A percentile compares a stretch with the other conserved stretches of the same genome.
Evolutionary conservation across 2,113 vertebrate species (phyloP).

Genomic region (Ivindomyrus marchei): DNA sequence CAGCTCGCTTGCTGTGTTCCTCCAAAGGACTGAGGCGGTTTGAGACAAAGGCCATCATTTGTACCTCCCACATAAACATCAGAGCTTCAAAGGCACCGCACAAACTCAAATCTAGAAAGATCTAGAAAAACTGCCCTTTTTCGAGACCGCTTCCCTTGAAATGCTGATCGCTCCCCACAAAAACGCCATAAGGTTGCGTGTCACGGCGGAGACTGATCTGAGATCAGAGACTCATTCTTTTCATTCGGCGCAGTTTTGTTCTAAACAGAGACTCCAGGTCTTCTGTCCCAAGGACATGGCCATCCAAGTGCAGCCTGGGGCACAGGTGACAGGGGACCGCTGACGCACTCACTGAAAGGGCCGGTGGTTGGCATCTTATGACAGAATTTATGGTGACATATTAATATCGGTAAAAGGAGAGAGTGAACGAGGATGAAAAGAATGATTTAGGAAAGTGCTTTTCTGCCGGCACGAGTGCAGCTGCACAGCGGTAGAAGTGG

Average conservation of each 20-base stretch:
- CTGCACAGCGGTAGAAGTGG: constrained; percentile 34
- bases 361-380: background rate
- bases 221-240: background rate
- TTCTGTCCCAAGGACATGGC: background rate
- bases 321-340: background rate
- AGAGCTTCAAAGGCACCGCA: background rate
- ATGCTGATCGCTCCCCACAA: background rate
- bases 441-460: constrained; percentile 29
- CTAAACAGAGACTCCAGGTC: background rate
- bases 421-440: background rate
- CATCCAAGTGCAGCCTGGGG: background rate
- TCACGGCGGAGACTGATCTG: background rate
- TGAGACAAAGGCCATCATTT: constrained; percentile 9
- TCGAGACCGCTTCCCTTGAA: background rate
- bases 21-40: background rate
- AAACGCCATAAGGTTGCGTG: background rate
- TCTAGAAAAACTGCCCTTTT: background rate
- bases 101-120: background rate
- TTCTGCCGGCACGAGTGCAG: background rate
- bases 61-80: background rate
- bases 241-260: background rate
- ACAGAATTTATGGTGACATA: background rate
- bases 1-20: background rate
- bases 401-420: background rate
- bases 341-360: background rate